phyloP scores from a whole-genome alignment of 2,797 vertebrate species.

The Uromys caudimaculatus region DNA sequence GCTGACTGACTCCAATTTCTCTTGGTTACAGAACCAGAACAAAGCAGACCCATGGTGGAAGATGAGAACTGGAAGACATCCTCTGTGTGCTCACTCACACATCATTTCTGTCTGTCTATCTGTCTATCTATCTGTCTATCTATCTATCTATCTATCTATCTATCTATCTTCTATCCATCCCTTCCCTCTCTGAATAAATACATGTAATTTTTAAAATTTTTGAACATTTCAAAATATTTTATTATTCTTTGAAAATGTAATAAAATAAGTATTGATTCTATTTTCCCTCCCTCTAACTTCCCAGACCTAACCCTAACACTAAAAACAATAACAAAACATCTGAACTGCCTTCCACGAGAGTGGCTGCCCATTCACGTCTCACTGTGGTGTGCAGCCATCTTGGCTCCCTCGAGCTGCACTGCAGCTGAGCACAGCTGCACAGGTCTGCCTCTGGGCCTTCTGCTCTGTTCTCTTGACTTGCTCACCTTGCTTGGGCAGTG shows the following conservation, averaged over 20 bases:
- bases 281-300: background rate
- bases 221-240: background rate
- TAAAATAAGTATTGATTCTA: no score
- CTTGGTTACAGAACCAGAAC: background rate
- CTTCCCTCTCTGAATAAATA: background rate
- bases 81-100: background rate
- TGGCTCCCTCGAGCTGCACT: background rate
- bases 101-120: background rate
- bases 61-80: no score
- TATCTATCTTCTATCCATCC: no score
- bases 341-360: background rate
- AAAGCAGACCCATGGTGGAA: background rate
- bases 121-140: no score
- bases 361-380: background rate
- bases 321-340: background rate
- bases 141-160: no score
- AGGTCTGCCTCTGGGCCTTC: background rate
- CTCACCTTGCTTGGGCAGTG: no score
- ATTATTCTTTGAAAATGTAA: background rate
- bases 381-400: background rate
- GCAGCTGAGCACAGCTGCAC: background rate
- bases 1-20: background rate
- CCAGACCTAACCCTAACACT: background rate
- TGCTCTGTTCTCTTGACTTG: background rate
- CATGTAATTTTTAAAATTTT: background rate